phyloP scores from a whole-genome alignment of 1,140 invertebrate species.

The Octopus sinensis region DNA sequence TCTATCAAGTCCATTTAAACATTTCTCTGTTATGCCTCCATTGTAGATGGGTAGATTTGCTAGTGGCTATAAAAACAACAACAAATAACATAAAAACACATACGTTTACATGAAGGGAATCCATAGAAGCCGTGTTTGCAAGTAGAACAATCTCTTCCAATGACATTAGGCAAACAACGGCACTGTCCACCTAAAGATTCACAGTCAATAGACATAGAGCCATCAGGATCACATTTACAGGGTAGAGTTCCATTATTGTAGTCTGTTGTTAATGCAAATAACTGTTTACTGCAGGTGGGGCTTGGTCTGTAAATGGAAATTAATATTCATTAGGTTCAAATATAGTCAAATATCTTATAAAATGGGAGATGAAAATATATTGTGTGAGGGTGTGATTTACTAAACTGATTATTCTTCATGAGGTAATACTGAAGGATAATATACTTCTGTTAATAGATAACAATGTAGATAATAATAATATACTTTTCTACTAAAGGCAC shows the following conservation, averaged over 20 bases:
- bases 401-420: too few species aligned
- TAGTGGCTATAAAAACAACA: background rate
- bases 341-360: too few species aligned
- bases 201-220: constrained; percentile 79
- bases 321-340: too few species aligned
- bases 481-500: too few species aligned
- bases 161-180: constrained; percentile 86
- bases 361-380: too few species aligned
- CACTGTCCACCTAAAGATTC: constrained; percentile 94
- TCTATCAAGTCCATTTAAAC: too few species aligned
- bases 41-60: too few species aligned
- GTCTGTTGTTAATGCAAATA: constrained; percentile 89
- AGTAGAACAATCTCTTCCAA: constrained; percentile 83
- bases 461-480: too few species aligned
- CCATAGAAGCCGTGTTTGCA: constrained; percentile 91
- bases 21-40: too few species aligned
- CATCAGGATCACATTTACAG: constrained; percentile 86
- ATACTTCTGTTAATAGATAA: too few species aligned
- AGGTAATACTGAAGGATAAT: too few species aligned
- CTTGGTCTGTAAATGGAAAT: constrained; percentile 13
- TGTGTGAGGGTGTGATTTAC: too few species aligned
- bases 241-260: constrained; percentile 89
- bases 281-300: constrained; percentile 59
- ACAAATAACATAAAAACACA: constrained; percentile 24
- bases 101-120: constrained; percentile 84